phyloP scores from a whole-genome alignment of 2,888 invertebrate species.

The Drosophila longiperda region DNA sequence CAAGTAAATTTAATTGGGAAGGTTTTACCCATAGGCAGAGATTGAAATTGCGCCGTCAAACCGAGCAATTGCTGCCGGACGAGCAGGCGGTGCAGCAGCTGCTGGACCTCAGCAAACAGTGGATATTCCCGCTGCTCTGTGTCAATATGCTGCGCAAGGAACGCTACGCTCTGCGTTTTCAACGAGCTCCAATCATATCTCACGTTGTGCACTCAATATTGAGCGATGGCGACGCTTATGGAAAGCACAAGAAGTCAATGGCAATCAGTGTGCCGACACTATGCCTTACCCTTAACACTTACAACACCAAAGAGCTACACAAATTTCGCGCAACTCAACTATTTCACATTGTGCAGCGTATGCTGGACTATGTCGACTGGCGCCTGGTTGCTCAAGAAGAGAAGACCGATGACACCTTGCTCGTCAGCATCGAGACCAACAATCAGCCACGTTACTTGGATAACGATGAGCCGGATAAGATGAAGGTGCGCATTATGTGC shows the following conservation, averaged over 20 bases:
- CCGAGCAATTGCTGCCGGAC: conserved; percentile 31
- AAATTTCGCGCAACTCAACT: conserved; percentile 68
- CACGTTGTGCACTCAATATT: conserved; percentile 61
- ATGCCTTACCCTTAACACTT: conserved; percentile 5
- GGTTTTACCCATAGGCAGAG: conserved; percentile 72
- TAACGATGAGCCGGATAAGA: neutral
- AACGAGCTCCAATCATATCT: conserved; percentile 55
- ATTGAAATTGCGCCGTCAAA: conserved; percentile 34
- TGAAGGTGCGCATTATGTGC: conserved; percentile 45
- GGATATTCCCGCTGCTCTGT: conserved; percentile 66
- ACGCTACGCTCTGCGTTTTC: conserved; percentile 69
- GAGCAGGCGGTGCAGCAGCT: conserved; percentile 34
- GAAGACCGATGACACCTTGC: conserved; percentile 26
- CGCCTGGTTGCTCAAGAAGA: conserved; percentile 33
- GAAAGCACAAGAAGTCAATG: conserved; percentile 29
- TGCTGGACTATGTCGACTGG: conserved; percentile 72
- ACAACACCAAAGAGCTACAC: conserved; percentile 50
- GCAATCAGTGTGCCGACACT: conserved; percentile 10
- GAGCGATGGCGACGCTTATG: conserved; percentile 25
- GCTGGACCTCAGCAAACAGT: conserved; percentile 50
- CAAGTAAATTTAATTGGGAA: conserved; percentile 87
- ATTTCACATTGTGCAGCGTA: conserved; percentile 53
- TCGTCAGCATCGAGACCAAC: conserved; percentile 57
- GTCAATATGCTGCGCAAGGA: conserved; percentile 51
- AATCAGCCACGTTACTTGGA: conserved; percentile 23